phyloP scores from a whole-genome alignment of 2,797 vertebrate species.

The Botia kubotai region DNA sequence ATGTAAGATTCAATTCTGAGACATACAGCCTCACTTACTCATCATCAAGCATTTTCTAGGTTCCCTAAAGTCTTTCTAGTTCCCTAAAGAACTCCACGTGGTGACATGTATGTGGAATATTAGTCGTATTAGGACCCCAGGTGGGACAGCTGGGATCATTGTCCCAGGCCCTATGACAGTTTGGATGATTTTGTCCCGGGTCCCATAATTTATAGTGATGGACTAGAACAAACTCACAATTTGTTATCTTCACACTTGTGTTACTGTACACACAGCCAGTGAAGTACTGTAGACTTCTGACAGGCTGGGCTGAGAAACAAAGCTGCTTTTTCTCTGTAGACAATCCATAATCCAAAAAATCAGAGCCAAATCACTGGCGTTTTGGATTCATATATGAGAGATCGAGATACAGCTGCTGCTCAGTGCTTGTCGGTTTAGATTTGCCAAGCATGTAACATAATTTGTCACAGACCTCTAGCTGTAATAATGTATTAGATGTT shows the following conservation, averaged over 20 bases:
- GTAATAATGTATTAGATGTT: conserved; percentile 13
- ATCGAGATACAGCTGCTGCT: conserved; percentile 35
- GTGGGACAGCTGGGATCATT: not conserved
- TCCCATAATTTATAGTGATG: not conserved
- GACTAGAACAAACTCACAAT: not conserved
- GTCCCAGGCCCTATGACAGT: not conserved
- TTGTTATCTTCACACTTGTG: not conserved
- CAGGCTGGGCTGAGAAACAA: conserved; percentile 3
- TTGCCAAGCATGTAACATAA: conserved; percentile 14
- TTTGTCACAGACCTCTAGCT: conserved; percentile 32
- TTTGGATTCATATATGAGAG: conserved; percentile 43
- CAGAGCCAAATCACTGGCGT: conserved; percentile 40
- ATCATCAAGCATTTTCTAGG: not conserved
- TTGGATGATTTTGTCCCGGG: not conserved
- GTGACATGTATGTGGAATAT: not conserved
- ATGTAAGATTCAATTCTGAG: not conserved
- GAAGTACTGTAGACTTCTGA: conserved; percentile 8
- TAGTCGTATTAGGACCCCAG: not conserved
- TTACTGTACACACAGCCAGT: conserved; percentile 44
- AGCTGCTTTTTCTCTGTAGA: conserved; percentile 41
- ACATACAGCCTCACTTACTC: not conserved
- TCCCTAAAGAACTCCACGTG: not conserved
- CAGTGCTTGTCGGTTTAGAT: conserved; percentile 23
- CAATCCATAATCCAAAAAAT: conserved; percentile 40
- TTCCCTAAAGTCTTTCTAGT: not conserved